Base-by-base conservation (phyloP, 2,113 vertebrate genomes). In the Gadus chalcogrammus region DNA sequence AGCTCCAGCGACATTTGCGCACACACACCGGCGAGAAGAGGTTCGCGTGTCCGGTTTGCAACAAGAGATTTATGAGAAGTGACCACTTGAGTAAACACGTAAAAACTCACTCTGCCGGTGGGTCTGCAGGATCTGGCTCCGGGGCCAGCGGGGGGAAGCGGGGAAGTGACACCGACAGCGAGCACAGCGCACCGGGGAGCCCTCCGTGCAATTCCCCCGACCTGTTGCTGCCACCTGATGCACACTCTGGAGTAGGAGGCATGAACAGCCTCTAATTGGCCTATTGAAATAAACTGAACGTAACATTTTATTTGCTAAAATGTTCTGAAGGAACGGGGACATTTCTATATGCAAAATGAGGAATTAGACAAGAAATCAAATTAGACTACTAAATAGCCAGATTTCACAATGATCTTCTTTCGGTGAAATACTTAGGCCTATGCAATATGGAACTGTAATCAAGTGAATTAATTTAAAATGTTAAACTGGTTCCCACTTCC, bases 141-240 rank as follows among this genome's bases (percentile, higher is more conserved):
- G 89, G 91, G n/a, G 91, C 94, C 4, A 92, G 92, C 35, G 94
- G 94, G 35, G 95, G 95, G 31, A 98, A 98, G 91, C 93, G 96
- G 78, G 96, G 96, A 60, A 98, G 97, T 73, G 96, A 99, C 80
- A 98, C 95, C 90, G 97, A 98, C 92, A 97, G 96, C 85, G 97
- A 99, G 90, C 95, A 95, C 90, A 99, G 97, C 75, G 92, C 91
- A 3, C 94, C 96, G 4, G 95, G 95, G 9, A 97, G 95, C 79
- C 96, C 97, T 11, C 90, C 93, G 65, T 98, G 96, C 87, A 95
- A 95, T 79, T 97, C 97, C 52, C 97, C 97, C 6, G 96, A 99
- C 93, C 89, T 97, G 89, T 92, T 98, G 90, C 95, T 92, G 80
- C 90, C 92, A 60, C 85, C 94, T 0, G 96, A 97, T 75, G 84